Percentiles rank a stretch among this genome's conserved stretches.
Evolutionary conservation across 2,797 vertebrate species (phyloP).

Genomic region (Hirundo rustica): DNA sequence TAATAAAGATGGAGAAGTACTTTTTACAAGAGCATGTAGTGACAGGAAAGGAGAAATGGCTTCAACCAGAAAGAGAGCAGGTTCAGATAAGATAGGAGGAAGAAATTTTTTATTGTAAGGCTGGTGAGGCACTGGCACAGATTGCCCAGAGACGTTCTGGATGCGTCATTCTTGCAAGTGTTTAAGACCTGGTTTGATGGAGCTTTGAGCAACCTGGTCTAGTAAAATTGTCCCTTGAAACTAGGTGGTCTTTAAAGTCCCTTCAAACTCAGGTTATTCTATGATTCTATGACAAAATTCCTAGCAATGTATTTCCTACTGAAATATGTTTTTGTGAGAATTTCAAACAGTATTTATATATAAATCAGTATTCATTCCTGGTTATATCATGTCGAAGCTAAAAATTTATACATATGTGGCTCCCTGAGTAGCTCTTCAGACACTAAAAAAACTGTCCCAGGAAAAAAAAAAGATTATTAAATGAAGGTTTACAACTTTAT

Average conservation of each 20-base stretch:
- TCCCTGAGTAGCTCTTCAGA: background rate
- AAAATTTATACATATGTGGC: background rate
- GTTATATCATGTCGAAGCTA: background rate
- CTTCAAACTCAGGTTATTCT: background rate
- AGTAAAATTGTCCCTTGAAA: background rate
- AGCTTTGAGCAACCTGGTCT: background rate
- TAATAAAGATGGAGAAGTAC: background rate
- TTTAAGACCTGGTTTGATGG: background rate
- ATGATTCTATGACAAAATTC: background rate
- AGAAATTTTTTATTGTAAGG: background rate
- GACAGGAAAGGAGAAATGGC: background rate
- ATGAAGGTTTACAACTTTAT: background rate
- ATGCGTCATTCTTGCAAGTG: background rate
- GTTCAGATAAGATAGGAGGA: background rate
- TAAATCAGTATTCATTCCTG: background rate
- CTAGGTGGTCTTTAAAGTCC: background rate
- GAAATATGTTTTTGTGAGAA: background rate
- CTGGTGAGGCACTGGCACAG: background rate
- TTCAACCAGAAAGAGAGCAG: background rate
- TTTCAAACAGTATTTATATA: background rate
- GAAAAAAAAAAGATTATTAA: rapidly evolving
- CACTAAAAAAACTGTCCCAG: background rate
- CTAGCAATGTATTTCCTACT: background rate
- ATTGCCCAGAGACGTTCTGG: background rate
- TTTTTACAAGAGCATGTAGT: background rate